Evolutionary conservation across 2,797 vertebrate species (phyloP).

Genomic region (Discoglossus pictus): DNA sequence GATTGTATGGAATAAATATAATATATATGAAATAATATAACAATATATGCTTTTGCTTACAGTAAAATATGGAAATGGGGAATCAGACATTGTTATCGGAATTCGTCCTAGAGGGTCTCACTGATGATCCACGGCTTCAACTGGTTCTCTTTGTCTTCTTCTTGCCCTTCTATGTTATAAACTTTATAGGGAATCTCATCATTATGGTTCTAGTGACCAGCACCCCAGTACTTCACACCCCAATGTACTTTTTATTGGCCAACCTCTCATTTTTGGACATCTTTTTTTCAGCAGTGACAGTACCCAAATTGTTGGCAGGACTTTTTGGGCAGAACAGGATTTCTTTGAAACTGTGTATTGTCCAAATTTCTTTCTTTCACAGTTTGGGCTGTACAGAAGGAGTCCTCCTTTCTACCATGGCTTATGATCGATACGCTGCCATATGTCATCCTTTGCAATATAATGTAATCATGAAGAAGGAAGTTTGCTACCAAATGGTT

Average conservation of each 20-base stretch:
- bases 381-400: slow-evolving; percentile 55
- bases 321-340: slow-evolving; percentile 53
- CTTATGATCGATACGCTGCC: slow-evolving; percentile 54
- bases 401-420: slow-evolving; percentile 58
- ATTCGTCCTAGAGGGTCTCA: slow-evolving; percentile 55
- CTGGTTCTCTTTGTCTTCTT: slow-evolving; percentile 51
- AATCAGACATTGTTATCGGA: slow-evolving; percentile 55
- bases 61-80: slow-evolving; percentile 37
- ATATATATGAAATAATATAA: too few relatives aligned
- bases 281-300: slow-evolving; percentile 55
- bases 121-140: slow-evolving; percentile 39
- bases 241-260: slow-evolving; percentile 59
- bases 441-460: slow-evolving; percentile 57
- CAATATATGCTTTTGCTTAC: too few relatives aligned
- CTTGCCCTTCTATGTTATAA: slow-evolving; percentile 55
- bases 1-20: too few relatives aligned
- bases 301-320: slow-evolving; percentile 57
- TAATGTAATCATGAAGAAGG: slow-evolving; percentile 47
- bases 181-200: slow-evolving; percentile 55
- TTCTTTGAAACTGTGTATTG: slow-evolving; percentile 53
- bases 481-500: slow-evolving; percentile 45
- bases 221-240: slow-evolving; percentile 46
- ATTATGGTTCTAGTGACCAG: slow-evolving; percentile 53
- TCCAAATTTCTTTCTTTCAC: slow-evolving; percentile 58
- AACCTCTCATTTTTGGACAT: slow-evolving; percentile 60